Conservation (phyloP, 2,113 vertebrate genomes). For the Platycercus adscitus region DNA sequence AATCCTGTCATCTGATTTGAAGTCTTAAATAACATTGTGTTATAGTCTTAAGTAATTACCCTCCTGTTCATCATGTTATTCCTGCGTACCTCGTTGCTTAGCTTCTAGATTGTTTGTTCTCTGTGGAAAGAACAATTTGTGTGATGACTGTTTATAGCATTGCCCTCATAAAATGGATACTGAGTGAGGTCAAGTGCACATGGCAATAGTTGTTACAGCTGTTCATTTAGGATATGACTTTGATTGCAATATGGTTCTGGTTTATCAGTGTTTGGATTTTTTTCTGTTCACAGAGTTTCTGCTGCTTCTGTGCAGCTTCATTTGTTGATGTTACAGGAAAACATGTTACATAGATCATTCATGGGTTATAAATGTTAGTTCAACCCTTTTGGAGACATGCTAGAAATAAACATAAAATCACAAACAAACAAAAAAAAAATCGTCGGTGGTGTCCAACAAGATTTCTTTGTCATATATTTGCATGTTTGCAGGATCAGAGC, state of each 20-base stretch:
- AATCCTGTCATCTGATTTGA: not conserved
- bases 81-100: not conserved
- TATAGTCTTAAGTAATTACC: not conserved
- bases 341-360: not conserved
- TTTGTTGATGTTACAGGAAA: not conserved
- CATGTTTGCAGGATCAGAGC: not conserved
- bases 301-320: not conserved
- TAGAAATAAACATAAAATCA: not conserved
- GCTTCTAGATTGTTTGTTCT: not conserved
- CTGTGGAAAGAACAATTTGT: not conserved
- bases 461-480: not conserved
- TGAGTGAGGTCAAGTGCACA: not conserved
- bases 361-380: not conserved
- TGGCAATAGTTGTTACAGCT: not conserved
- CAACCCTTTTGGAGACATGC: not conserved
- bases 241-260: not conserved
- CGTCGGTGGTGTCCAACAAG: not conserved
- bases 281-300: not conserved
- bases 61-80: not conserved
- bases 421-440: not conserved
- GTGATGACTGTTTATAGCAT: not conserved
- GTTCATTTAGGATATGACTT: not conserved
- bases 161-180: not conserved
- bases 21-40: not conserved
- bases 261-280: not conserved